Conservation (phyloP, 2,888 invertebrate genomes). For the Candidula unifasciata region DNA sequence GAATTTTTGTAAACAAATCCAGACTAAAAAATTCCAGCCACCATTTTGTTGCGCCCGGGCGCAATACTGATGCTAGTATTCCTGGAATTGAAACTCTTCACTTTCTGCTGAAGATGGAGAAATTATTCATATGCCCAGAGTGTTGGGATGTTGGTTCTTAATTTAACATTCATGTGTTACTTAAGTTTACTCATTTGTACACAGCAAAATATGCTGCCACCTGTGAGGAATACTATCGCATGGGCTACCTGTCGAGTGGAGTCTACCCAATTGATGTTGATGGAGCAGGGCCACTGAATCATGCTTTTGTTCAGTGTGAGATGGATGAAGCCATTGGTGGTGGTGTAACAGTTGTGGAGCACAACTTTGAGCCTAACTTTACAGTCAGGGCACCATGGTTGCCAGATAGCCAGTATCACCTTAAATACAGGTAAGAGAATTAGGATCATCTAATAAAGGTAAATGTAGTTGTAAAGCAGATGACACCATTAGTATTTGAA, state of each 20-base stretch:
- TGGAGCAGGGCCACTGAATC: constrained; percentile 93
- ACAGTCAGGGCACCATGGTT: constrained; percentile 62
- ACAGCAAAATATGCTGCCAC: constrained; percentile 91
- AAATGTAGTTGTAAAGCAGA: no score
- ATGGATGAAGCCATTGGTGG: constrained; percentile 81
- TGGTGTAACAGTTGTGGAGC: constrained; percentile 68
- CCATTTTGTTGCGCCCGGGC: no score
- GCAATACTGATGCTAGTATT: no score
- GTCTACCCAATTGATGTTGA: constrained; percentile 95
- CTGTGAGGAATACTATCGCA: constrained; percentile 92
- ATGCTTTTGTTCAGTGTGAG: constrained; percentile 93
- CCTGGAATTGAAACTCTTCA: no score
- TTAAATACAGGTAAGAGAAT: constrained; percentile 65
- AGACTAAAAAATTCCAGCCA: no score
- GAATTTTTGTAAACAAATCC: no score
- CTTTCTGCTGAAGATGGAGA: no score
- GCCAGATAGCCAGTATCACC: constrained; percentile 71
- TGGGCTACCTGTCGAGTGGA: constrained; percentile 92
- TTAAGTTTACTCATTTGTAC: constrained; percentile 53
- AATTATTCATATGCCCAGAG: no score
- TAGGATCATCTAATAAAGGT: neutral
- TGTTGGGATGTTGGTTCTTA: no score
- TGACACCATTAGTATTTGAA: no score
- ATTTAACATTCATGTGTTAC: neutral
- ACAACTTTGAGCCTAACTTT: constrained; percentile 67